Base-by-base conservation (phyloP, 1,140 invertebrate species). In the Papilio xuthus region DNA sequence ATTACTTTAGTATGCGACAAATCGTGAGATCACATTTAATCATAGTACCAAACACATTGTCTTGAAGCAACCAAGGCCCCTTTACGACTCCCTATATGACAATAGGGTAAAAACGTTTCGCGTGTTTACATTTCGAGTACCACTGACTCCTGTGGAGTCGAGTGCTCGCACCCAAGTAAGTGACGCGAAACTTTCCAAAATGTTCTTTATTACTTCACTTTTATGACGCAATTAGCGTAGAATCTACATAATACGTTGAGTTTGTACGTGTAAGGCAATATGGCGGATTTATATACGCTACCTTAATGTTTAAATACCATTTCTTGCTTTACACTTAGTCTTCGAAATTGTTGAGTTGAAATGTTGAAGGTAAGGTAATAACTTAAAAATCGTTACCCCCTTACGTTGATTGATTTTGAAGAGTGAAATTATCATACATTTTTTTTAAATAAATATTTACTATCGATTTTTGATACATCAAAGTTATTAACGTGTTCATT, bases 191-290 rank as follows among this genome's bases (percentile, higher is more conserved):
- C 41, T 73, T 76, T 76, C 53, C 20, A 76, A 56, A 76, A 63
- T 56, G 74, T 75, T 75, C 73, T 56, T 76, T 76, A 76, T 76
- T 37, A 63, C 28, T 76, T 76, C 32, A 76, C 50, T 76, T 76
- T 76, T 76, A 76, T 60, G 50, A 76, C 73, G 47, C 73, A 75
- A 75, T 75, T 75, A 75, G 50, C 73, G 73, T 75, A 56, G 73
- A 75, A 75, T 41, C 15, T 60, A 75, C 73, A 37, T 75, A 75
- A 53, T 26, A 23, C 12, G 23, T 28, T 20, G 15, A 23, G 73
- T 75, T 56, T n/a, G 50, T 56, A 60, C 28, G 73, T 56, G 53
- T 18, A 60, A 18, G 18, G 18, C 50, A 75, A 32, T 53, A 53
- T 26, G 26, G 12, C 23, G 50, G 53, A 56, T 15, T 50, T 20